Base-by-base conservation (phyloP, 1,140 invertebrate genomes). In the Heliconius himera region DNA sequence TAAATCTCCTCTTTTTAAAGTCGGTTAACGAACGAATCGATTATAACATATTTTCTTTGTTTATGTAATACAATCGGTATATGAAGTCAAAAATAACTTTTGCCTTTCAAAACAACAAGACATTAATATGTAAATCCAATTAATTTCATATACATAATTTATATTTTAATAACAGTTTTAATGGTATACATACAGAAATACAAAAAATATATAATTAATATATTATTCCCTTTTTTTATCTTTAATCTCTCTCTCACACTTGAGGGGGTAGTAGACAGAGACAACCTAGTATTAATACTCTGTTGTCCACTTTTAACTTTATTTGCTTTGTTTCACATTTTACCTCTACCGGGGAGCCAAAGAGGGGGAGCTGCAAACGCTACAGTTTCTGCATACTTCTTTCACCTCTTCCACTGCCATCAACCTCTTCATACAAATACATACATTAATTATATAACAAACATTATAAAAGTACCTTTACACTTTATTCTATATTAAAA, bases 401-500 rank as follows among this genome's bases (percentile, higher is more conserved):
- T 36, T 36, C 33, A 18, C 49, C 18, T 46, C 49, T 20, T 18
- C 49, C 18, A 20, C 49, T 51, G 18, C 18, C 8, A 51, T 20
- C 49, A 51, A 51, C 18, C 49, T 51, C 2, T 51, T 46, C 41
- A 46, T 46, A 16, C 41, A 46, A 1, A 46, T 16, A 46, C 41
- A 60, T 60, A 60, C 54, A 26, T 60, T 11, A 26, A 56, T 56
- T 56, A 56, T 56, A 22, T 56, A 56, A 60, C n/a, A 60, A 22
- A 60, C n/a, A 60, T 22, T 60, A 22, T 60, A 22, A 22, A 60
- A 26, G n/a, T 60, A 60, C 54, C 22, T 60, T 22, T 60, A 60
- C n/a, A 60, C n/a, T 60, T 22, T 54, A 33, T 74, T 54, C 29
- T 74, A 74, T 38, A 38, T 73, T 36, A 73, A 41, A 60, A 60